phyloP scores from a whole-genome alignment of 2,797 vertebrate genomes.

The Lerista edwardsae region DNA sequence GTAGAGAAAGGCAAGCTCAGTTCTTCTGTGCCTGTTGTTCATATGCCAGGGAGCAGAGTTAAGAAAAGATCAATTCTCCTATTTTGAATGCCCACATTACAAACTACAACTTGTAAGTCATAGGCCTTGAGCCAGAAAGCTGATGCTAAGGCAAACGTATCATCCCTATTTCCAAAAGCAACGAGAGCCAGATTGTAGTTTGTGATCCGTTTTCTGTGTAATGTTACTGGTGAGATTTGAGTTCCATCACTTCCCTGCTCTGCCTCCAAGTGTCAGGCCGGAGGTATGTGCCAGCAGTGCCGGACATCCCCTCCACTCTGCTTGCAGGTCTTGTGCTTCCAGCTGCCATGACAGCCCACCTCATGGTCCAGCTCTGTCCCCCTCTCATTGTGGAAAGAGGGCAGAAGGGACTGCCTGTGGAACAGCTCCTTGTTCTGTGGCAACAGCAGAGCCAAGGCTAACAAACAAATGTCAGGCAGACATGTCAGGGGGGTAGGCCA shows the following conservation, averaged over 20 bases:
- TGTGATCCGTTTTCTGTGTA: neutral
- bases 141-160: neutral
- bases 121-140: neutral
- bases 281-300: neutral
- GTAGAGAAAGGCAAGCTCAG: neutral
- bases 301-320: neutral
- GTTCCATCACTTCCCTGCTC: neutral
- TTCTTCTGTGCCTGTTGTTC: neutral
- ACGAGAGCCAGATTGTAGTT: neutral
- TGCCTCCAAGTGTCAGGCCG: neutral
- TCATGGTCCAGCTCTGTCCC: neutral
- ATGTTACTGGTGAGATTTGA: neutral
- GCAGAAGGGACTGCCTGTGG: neutral
- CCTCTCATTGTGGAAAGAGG: neutral
- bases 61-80: neutral
- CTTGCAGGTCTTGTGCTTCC: neutral
- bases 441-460: neutral
- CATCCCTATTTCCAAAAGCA: neutral
- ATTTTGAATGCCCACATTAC: neutral
- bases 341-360: neutral
- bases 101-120: neutral
- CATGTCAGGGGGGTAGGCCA: too few relatives aligned
- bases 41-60: neutral
- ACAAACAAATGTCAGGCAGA: neutral
- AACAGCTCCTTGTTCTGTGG: neutral